Evolutionary conservation across 1,140 invertebrate species (phyloP), one percentile per base, ranked within the genome.

Genomic region (Procambarus virginalis): DNA sequence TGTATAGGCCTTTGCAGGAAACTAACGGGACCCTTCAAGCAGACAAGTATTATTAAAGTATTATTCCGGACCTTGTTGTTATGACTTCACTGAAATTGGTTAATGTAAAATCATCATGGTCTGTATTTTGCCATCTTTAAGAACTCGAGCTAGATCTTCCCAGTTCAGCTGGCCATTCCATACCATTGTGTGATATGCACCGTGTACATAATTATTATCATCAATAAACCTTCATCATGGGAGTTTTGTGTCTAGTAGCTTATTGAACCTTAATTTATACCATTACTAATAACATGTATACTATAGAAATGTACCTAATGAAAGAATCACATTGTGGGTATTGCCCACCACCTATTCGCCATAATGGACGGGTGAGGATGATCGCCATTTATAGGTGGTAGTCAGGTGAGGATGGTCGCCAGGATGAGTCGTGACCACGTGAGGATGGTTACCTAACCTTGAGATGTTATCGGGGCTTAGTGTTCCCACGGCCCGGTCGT

Each of bases 81-180:
- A 6, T n/a, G n/a, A 73, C 68, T 73, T 73, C 2, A 10, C 68
- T 73, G 10, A 73, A 73, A 73, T 73, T 73, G 22, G 22, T 68
- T 17, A 20, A 73, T 60, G 9, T 58, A 9, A 82, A 58, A 55
- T 34, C 34, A 85, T 87, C 64, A 51, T 87, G 86, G 86, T 75
- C 86, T 87, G 86, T 87, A 51, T 85, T 58, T 87, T 81, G 78
- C 60, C 60, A 73, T 80, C 86, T 68, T 1, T 45, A 22, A 14
- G 22, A 68, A 81, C 48, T 80, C 58, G 60, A 10, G n/a, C 3
- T 64, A 81, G 77, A 87, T 73, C 86, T 87, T 60, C 75, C 86
- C 64, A 80, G 86, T 87, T 87, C 86, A 87, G 77, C 86, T 87
- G 86, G 86, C 79, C 86, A 87, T 87, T 87, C 86, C 86, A 87